A percentile compares a stretch with the other conserved stretches of the same genome.
Evolutionary conservation across 1,140 invertebrate species (phyloP).

Genomic region (Neoseiulus cucumeris): DNA sequence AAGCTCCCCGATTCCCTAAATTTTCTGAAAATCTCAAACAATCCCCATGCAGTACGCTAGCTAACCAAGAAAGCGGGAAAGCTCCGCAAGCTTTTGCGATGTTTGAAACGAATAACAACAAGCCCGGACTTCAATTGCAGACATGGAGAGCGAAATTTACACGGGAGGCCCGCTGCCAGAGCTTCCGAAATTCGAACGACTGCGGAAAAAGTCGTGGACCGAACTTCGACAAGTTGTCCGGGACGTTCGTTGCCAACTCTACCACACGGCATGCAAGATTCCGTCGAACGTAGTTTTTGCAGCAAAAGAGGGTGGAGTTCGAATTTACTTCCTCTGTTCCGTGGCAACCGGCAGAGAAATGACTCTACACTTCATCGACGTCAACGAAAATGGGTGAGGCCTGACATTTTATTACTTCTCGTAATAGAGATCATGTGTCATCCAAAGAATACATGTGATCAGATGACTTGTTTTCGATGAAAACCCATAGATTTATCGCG

Average conservation of each 20-base stretch:
- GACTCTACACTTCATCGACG: conserved; percentile 62
- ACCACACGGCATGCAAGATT: conserved; percentile 41
- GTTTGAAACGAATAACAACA: too few species aligned
- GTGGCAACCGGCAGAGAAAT: conserved; percentile 64
- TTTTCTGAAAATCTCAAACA: too few species aligned
- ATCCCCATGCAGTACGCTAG: too few species aligned
- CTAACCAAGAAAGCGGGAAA: too few species aligned
- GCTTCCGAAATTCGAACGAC: background rate
- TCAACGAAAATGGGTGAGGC: conserved; percentile 26
- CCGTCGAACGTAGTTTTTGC: conserved; percentile 19
- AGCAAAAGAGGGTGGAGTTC: conserved; percentile 26
- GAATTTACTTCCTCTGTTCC: conserved; percentile 72
- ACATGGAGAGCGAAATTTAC: conserved; percentile 10
- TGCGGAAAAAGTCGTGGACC: conserved; percentile 38
- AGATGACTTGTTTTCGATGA: too few species aligned
- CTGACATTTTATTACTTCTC: too few species aligned
- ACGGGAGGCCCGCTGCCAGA: background rate
- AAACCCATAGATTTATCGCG: too few species aligned
- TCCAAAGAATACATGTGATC: conserved; percentile 15
- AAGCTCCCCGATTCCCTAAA: too few species aligned
- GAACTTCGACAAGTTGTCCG: conserved; percentile 57
- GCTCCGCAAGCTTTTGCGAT: too few species aligned
- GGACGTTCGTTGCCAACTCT: conserved; percentile 53
- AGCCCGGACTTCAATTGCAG: background rate
- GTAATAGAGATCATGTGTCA: conserved; percentile 10